These are phyloP conservation scores for Dasysyrphus albostriatus DNA, from an alignment of 2,888 invertebrate species.

Conservation along the genomic window DNA sequence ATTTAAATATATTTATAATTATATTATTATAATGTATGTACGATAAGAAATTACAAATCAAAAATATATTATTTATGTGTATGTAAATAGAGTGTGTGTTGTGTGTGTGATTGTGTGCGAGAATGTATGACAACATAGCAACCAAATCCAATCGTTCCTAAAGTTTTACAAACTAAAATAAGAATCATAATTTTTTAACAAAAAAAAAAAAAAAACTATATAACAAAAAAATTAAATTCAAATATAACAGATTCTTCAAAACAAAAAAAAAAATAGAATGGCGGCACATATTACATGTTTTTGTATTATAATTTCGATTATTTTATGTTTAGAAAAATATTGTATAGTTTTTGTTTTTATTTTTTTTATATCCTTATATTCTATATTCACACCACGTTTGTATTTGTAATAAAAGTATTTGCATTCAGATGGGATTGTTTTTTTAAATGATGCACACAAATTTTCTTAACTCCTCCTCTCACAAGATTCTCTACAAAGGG, in stretches of 20 bases:
- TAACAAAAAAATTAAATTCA: neutral
- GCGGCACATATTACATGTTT: slow-evolving; percentile 26
- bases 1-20: slow-evolving; percentile 34
- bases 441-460: slow-evolving; percentile 44
- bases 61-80: slow-evolving; percentile 36
- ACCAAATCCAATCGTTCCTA: slow-evolving; percentile 46
- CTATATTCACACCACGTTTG: slow-evolving; percentile 70
- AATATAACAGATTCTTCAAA: neutral
- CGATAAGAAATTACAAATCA: slow-evolving; percentile 51
- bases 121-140: slow-evolving; percentile 47
- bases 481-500: slow-evolving; percentile 48
- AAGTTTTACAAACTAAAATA: neutral
- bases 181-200: neutral
- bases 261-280: slow-evolving; percentile 36
- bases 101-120: slow-evolving; percentile 35
- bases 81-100: slow-evolving; percentile 1
- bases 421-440: slow-evolving; percentile 67
- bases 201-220: neutral
- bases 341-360: slow-evolving; percentile 42
- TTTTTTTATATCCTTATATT: slow-evolving; percentile 52
- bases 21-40: slow-evolving; percentile 15
- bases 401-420: slow-evolving; percentile 56
- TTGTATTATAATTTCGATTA: slow-evolving; percentile 19
- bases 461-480: slow-evolving; percentile 38
- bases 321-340: slow-evolving; percentile 67